These are phyloP conservation scores for Gobius niger DNA, from an alignment of 2,113 vertebrate species.

Conservation along the genomic window DNA sequence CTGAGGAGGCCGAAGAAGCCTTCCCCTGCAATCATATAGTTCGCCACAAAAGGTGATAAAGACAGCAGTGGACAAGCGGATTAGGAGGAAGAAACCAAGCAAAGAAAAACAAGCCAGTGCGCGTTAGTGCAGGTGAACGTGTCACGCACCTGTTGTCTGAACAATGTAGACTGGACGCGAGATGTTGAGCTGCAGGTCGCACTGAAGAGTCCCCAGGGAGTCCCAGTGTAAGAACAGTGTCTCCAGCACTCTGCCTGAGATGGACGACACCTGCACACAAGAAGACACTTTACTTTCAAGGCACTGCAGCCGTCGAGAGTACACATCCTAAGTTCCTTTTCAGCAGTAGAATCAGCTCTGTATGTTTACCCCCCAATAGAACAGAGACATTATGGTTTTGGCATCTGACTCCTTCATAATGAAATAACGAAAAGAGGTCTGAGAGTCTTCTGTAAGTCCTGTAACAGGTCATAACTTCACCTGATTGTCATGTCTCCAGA, in stretches of 20 bases:
- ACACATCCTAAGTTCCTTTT: slow-evolving; percentile 26
- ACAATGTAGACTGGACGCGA: slow-evolving; percentile 76
- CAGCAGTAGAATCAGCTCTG: not conserved
- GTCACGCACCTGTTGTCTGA: slow-evolving; percentile 75
- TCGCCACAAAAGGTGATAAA: not conserved
- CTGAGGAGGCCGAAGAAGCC: slow-evolving; percentile 83
- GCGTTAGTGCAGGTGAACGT: not conserved
- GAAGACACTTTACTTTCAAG: slow-evolving; percentile 31
- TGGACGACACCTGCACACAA: slow-evolving; percentile 54
- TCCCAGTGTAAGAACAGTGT: slow-evolving; percentile 69
- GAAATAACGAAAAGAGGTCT: too few species aligned
- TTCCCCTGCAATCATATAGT: slow-evolving; percentile 55
- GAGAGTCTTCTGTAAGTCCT: not conserved
- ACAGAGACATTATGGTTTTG: too few species aligned
- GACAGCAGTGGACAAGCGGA: not conserved
- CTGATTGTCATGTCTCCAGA: slow-evolving; percentile 68
- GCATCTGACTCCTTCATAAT: too few species aligned
- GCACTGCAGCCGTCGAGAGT: slow-evolving; percentile 27
- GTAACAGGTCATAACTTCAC: slow-evolving; percentile 58
- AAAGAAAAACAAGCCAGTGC: slow-evolving; percentile 11
- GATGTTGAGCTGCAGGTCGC: slow-evolving; percentile 50
- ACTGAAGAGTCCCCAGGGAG: slow-evolving; percentile 58
- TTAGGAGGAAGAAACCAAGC: not conserved
- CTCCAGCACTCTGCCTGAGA: slow-evolving; percentile 63
- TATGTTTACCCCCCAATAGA: not conserved